Percentiles rank a stretch among this genome's conserved stretches.
These are phyloP conservation scores for Macrocentrus cingulum DNA, from an alignment of 1,140 invertebrate species.

Conservation along the genomic window DNA sequence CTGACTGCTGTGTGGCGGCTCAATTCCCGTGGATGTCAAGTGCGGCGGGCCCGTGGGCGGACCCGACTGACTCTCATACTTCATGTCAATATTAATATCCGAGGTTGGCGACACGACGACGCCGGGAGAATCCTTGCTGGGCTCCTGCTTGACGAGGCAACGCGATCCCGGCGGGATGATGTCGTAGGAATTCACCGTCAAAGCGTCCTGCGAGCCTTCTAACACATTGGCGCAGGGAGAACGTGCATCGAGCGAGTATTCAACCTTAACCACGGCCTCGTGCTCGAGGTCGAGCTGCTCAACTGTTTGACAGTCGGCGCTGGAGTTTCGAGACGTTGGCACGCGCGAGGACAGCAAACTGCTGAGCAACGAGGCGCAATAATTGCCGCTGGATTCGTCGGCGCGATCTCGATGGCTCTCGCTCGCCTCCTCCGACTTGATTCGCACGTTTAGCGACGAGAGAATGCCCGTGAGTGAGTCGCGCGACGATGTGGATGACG, in stretches of 20 bases:
- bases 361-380: slow-evolving; percentile 43
- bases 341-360: slow-evolving; percentile 40
- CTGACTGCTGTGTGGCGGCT: slow-evolving; percentile 53
- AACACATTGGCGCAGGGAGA: slow-evolving; percentile 37
- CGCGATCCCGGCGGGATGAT: slow-evolving; percentile 31
- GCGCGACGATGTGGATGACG: slow-evolving; percentile 31
- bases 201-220: slow-evolving; percentile 35
- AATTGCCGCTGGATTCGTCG: slow-evolving; percentile 32
- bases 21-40: slow-evolving; percentile 46
- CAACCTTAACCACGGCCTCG: slow-evolving; percentile 32
- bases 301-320: slow-evolving; percentile 30
- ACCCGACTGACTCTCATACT: slow-evolving; percentile 52
- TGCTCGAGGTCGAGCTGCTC: slow-evolving; percentile 20
- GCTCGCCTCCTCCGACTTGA: slow-evolving; percentile 42
- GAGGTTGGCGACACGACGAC: slow-evolving; percentile 32
- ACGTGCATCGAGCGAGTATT: slow-evolving; percentile 33
- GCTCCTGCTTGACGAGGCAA: slow-evolving; percentile 4
- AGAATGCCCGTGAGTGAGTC: slow-evolving; percentile 46
- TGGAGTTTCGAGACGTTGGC: slow-evolving; percentile 25
- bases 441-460: slow-evolving; percentile 37
- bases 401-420: slow-evolving; percentile 19
- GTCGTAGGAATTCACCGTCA: slow-evolving; percentile 40
- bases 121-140: slow-evolving; percentile 20
- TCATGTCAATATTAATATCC: slow-evolving; percentile 48
- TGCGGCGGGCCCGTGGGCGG: slow-evolving; percentile 46